Evolutionary conservation across 2,113 vertebrate species (phyloP).

Genomic region (Heptranchias perlo): DNA sequence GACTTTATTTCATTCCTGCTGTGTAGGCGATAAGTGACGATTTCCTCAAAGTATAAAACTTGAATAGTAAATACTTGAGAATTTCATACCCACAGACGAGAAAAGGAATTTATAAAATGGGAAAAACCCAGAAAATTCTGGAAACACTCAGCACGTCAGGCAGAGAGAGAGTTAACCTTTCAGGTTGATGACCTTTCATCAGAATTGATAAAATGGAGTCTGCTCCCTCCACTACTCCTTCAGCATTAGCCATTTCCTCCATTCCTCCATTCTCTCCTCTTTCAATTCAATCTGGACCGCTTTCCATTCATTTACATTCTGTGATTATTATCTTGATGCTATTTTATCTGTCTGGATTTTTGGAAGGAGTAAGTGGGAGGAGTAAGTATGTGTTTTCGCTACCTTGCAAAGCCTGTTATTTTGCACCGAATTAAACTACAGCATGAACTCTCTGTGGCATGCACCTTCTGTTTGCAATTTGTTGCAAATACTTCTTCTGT

Average conservation of each 20-base stretch:
- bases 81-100: neutral
- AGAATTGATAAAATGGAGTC: neutral
- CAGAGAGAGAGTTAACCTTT: neutral
- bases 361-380: neutral
- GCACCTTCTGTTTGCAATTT: neutral
- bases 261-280: neutral
- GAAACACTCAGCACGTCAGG: neutral
- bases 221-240: neutral
- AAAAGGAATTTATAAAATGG: neutral
- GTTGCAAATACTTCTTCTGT: neutral
- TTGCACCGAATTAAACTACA: neutral
- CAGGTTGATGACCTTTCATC: neutral
- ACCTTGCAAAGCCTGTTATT: neutral
- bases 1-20: neutral
- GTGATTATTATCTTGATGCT: neutral
- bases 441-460: neutral
- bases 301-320: neutral
- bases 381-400: neutral
- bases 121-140: too few species aligned
- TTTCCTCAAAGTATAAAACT: neutral
- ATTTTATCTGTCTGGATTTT: neutral
- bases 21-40: neutral
- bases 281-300: neutral
- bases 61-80: neutral
- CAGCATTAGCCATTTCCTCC: neutral